These are phyloP conservation scores for Amphipyra tragopoginis DNA, from an alignment of 2,888 invertebrate genomes.

Conservation along the genomic window DNA sequence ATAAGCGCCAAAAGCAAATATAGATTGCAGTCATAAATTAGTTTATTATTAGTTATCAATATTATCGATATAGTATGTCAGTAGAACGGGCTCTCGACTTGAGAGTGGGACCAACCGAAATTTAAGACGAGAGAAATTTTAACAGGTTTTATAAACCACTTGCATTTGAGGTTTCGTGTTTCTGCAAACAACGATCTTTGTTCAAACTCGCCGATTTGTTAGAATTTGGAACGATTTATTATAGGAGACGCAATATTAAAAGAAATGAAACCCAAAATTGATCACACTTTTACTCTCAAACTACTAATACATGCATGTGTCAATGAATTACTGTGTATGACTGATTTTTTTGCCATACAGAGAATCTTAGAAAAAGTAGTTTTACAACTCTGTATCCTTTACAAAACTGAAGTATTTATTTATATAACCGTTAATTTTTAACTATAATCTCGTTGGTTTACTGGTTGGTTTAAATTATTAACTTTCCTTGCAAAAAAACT, in stretches of 20 bases:
- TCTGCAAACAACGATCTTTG: constrained; percentile 26
- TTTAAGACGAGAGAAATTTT: constrained; percentile 58
- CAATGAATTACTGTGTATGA: constrained; percentile 22
- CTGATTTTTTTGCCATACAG: constrained; percentile 6
- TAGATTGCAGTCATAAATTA: background rate
- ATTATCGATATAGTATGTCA: constrained; percentile 49
- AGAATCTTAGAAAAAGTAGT: constrained; percentile 21
- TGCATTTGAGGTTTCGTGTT: constrained; percentile 31
- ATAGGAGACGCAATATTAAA: background rate
- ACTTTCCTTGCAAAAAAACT: constrained; percentile 50
- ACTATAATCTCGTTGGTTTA: constrained; percentile 28
- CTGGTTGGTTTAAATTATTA: constrained; percentile 32
- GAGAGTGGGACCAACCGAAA: constrained; percentile 51
- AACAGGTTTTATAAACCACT: constrained; percentile 56
- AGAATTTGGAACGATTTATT: background rate
- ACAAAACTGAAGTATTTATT: constrained; percentile 23
- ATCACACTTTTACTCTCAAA: constrained; percentile 25
- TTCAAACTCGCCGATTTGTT: constrained; percentile 10
- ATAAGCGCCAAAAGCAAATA: constrained; percentile 3
- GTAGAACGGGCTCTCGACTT: constrained; percentile 45
- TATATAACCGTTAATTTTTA: constrained; percentile 36
- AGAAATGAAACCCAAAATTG: constrained; percentile 3
- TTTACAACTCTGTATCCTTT: constrained; percentile 13
- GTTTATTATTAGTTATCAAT: constrained; percentile 11
- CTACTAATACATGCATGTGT: constrained; percentile 9